Conservation (phyloP, 2,888 invertebrate species). For the Morpho deidamia region DNA sequence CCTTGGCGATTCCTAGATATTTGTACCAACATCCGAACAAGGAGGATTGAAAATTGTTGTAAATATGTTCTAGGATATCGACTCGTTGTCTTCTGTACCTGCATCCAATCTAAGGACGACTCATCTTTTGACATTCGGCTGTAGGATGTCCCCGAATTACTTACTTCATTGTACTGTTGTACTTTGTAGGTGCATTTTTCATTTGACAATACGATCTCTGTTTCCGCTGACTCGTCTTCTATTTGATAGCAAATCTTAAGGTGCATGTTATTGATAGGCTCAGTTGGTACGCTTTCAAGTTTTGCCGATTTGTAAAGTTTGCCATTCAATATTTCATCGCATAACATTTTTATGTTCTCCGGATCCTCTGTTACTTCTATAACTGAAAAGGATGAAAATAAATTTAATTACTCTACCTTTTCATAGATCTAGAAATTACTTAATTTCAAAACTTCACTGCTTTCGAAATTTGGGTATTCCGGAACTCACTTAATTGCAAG, state of each 20-base stretch:
- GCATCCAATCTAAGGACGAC: slow-evolving; percentile 71
- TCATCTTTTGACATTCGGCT: slow-evolving; percentile 56
- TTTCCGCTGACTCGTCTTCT: slow-evolving; percentile 52
- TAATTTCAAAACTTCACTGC: too few relatives aligned
- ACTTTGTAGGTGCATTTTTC: slow-evolving; percentile 64
- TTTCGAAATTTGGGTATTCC: too few relatives aligned
- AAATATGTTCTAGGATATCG: slow-evolving; percentile 72
- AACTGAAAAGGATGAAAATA: slow-evolving; percentile 58
- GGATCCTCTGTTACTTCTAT: slow-evolving; percentile 81
- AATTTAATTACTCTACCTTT: too few relatives aligned
- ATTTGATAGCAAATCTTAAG: slow-evolving; percentile 61
- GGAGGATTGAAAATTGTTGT: slow-evolving; percentile 78
- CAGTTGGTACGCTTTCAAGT: slow-evolving; percentile 33
- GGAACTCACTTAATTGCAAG: too few relatives aligned
- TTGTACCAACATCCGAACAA: slow-evolving; percentile 79
- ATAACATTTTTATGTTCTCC: slow-evolving; percentile 65
- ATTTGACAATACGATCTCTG: slow-evolving; percentile 57
- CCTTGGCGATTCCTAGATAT: slow-evolving; percentile 78
- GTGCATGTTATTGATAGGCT: slow-evolving; percentile 47
- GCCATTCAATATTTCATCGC: slow-evolving; percentile 79
- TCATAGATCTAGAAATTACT: too few relatives aligned
- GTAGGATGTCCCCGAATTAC: slow-evolving; percentile 52
- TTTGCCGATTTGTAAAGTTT: slow-evolving; percentile 64
- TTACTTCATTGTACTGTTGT: slow-evolving; percentile 48
- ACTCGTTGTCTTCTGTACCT: slow-evolving; percentile 61